Conservation (phyloP, 2,797 vertebrate species). For the Gastrophryne carolinensis region DNA sequence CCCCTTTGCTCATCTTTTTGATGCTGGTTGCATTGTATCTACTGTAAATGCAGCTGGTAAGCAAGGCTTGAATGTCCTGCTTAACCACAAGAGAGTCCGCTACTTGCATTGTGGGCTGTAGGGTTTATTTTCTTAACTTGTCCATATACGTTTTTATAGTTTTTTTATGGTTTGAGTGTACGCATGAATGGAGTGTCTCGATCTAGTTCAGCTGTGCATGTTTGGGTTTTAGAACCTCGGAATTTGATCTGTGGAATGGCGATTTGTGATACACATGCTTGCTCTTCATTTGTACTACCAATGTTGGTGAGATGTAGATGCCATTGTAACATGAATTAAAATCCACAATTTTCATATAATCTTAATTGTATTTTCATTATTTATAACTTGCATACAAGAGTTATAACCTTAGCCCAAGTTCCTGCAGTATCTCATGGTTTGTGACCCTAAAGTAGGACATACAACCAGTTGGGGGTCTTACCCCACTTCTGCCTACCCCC, state of each 20-base stretch:
- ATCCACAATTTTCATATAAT: background rate
- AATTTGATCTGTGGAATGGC: background rate
- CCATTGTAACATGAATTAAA: constrained; percentile 33
- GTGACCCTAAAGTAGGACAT: too few species aligned
- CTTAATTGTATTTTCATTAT: background rate
- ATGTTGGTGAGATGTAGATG: constrained; percentile 16
- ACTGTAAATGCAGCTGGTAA: too few species aligned
- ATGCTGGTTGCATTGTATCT: too few species aligned
- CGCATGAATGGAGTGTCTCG: constrained; percentile 4
- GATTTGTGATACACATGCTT: constrained; percentile 12
- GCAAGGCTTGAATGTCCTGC: background rate
- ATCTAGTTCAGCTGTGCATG: background rate
- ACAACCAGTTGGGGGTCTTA: too few species aligned
- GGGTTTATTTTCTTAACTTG: constrained; percentile 42
- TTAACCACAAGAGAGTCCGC: background rate
- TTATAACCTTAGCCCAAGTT: too few species aligned
- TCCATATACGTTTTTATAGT: constrained; percentile 21
- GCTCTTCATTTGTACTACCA: constrained; percentile 17
- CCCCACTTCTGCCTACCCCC: too few species aligned
- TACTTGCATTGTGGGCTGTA: constrained; percentile 4
- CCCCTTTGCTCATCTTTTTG: too few species aligned
- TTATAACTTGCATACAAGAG: too few species aligned
- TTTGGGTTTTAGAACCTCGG: background rate
- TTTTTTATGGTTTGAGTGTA: constrained; percentile 30
- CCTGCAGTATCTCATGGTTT: too few species aligned